Conservation (phyloP, 2,888 invertebrate genomes). For the Ophion slaviceki region DNA sequence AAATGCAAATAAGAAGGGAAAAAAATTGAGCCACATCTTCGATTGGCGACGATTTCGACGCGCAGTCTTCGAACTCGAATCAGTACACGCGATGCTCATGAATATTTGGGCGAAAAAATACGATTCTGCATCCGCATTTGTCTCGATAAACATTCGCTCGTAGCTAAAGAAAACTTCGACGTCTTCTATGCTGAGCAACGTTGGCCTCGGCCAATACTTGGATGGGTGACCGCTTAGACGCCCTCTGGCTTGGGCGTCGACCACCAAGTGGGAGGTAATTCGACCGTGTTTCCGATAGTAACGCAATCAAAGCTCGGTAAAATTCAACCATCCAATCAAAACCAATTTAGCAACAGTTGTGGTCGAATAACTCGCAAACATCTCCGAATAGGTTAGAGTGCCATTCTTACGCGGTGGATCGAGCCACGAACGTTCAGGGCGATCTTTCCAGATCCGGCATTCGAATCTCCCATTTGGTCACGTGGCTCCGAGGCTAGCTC, state of each 20-base stretch:
- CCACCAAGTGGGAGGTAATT: not conserved
- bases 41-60: not conserved
- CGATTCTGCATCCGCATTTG: not conserved
- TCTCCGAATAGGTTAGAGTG: not conserved
- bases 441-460: conserved; percentile 43
- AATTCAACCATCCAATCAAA: not conserved
- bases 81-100: not conserved
- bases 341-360: not conserved
- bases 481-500: not conserved
- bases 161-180: not conserved
- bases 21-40: not conserved
- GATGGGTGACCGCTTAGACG: not conserved
- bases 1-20: not conserved
- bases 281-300: too few species aligned
- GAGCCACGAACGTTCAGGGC: not conserved
- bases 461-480: conserved; percentile 55
- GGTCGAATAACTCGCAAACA: not conserved
- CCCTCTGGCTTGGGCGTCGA: not conserved
- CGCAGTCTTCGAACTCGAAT: not conserved
- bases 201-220: not conserved
- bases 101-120: not conserved
- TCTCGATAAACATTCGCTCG: not conserved
- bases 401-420: not conserved
- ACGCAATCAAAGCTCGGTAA: not conserved
- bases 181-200: not conserved